phyloP scores from a whole-genome alignment of 2,797 vertebrate genomes.

The Peromyscus nudipes region DNA sequence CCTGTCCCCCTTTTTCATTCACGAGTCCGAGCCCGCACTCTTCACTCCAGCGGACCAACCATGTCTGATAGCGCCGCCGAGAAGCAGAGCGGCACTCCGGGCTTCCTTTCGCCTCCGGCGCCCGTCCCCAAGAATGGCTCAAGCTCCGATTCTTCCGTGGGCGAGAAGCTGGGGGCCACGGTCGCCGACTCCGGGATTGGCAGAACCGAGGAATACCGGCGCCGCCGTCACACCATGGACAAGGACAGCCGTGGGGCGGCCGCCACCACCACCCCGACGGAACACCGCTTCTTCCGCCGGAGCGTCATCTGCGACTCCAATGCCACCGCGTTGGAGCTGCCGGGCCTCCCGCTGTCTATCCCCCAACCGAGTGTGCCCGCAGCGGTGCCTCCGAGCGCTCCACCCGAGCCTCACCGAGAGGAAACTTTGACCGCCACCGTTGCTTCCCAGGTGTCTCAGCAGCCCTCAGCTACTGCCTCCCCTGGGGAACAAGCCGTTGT shows the following conservation, averaged over 20 bases:
- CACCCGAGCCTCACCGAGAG: constrained; percentile 79
- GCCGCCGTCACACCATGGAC: constrained; percentile 98
- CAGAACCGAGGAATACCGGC: constrained; percentile 92
- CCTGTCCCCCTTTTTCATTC: background rate
- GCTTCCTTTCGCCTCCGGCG: constrained; percentile 91
- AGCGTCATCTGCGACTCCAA: constrained; percentile 99
- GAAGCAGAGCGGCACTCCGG: constrained; percentile 71
- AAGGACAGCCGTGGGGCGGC: constrained; percentile 94
- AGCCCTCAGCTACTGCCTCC: constrained; percentile 73
- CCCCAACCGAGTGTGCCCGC: constrained; percentile 88
- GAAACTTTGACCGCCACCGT: constrained; percentile 75
- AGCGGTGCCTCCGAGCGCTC: constrained; percentile 74
- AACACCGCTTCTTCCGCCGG: constrained; percentile 98
- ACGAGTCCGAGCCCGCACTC: constrained; percentile 64
- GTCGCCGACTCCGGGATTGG: constrained; percentile 72
- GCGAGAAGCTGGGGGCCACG: constrained; percentile 84
- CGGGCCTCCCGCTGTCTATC: constrained; percentile 92
- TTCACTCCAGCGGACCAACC: constrained; percentile 53
- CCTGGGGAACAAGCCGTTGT: constrained; percentile 29
- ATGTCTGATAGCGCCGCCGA: constrained; percentile 87
- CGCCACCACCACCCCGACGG: constrained; percentile 90
- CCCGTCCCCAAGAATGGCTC: constrained; percentile 95
- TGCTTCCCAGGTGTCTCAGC: constrained; percentile 77
- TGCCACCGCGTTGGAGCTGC: constrained; percentile 96
- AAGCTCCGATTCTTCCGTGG: constrained; percentile 94